phyloP scores from a whole-genome alignment of 2,113 vertebrate species.

The Gorsachius goisagi region DNA sequence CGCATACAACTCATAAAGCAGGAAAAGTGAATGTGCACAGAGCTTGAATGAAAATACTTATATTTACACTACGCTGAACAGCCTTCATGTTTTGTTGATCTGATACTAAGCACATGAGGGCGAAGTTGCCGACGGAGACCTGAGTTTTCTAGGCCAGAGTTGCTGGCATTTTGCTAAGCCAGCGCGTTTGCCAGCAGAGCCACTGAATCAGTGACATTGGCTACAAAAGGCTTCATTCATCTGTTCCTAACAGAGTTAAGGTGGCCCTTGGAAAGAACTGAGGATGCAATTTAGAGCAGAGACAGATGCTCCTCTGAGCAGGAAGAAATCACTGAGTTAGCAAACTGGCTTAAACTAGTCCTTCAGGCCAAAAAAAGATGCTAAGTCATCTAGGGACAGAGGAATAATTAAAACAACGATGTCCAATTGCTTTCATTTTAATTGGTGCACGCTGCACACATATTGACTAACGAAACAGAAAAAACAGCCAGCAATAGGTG shows the following conservation, averaged over 20 bases:
- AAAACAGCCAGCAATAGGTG: background rate
- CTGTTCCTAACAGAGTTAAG: background rate
- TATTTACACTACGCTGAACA: background rate
- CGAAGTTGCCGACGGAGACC: background rate
- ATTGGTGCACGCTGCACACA: background rate
- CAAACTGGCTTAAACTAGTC: background rate
- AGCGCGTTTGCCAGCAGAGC: background rate
- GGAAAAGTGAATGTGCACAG: background rate
- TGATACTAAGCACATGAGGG: background rate
- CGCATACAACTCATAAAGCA: background rate
- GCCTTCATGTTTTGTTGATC: background rate
- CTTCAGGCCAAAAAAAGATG: background rate
- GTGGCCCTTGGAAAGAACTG: background rate
- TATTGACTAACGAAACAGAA: background rate
- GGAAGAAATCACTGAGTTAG: slow-evolving; percentile 7
- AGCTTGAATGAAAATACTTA: background rate
- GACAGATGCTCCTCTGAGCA: background rate
- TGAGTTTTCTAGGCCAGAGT: background rate
- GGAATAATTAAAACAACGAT: background rate
- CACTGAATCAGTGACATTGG: background rate
- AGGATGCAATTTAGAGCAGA: background rate
- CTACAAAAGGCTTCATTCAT: background rate
- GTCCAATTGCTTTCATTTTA: slow-evolving; percentile 10
- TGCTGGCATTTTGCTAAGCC: background rate
- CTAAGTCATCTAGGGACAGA: slow-evolving; percentile 1